A percentile compares a stretch with the other conserved stretches of the same genome.
Conservation (phyloP, 2,797 vertebrate species). For the Acrossocheilus fasciatus region DNA sequence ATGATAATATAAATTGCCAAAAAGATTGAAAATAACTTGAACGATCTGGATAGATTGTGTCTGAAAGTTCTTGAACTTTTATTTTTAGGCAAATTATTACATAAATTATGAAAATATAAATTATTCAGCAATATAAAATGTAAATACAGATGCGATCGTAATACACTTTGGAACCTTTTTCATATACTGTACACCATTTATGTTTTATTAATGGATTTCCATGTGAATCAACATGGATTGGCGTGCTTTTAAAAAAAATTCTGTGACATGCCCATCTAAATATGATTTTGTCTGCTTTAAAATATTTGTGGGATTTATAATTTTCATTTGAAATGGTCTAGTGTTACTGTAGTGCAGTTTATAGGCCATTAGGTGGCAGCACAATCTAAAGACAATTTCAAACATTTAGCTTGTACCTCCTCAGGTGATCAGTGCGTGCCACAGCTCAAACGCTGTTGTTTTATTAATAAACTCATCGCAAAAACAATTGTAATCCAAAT, state of each 20-base stretch:
- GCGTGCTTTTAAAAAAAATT: background rate
- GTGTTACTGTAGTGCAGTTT: background rate
- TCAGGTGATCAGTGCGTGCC: background rate
- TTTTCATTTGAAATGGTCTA: background rate
- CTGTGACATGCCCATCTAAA: background rate
- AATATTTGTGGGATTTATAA: background rate
- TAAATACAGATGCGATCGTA: background rate
- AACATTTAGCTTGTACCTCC: background rate
- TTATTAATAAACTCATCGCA: background rate
- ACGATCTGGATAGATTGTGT: background rate
- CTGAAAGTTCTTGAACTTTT: background rate
- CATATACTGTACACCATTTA: background rate
- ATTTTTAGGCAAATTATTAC: background rate
- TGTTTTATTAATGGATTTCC: background rate
- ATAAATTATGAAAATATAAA: background rate
- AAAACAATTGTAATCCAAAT: background rate
- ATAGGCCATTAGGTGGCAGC: constrained; percentile 37
- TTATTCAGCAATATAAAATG: background rate
- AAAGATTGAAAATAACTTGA: background rate
- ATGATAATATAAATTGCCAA: background rate
- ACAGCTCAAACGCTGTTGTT: background rate
- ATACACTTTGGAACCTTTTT: background rate
- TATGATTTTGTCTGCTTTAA: background rate
- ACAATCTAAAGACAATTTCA: background rate
- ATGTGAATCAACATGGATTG: background rate